A percentile compares a stretch with the other conserved stretches of the same genome.
Evolutionary conservation across 2,113 vertebrate species (phyloP).

Genomic region (Eptesicus fuscus): DNA sequence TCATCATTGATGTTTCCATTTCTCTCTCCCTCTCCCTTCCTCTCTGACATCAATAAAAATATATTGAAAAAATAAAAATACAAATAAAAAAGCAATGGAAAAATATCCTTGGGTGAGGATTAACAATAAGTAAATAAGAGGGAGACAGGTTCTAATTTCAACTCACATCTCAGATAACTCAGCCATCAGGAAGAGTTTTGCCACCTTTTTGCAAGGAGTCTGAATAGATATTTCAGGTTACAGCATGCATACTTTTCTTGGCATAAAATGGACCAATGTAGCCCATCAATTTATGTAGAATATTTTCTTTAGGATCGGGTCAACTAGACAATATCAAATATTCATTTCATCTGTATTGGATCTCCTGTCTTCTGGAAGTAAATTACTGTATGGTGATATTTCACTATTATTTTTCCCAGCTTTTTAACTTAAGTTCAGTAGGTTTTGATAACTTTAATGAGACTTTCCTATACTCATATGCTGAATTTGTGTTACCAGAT

Average conservation of each 20-base stretch:
- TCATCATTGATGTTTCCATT: no score
- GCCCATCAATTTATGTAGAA: not conserved
- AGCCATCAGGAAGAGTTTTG: not conserved
- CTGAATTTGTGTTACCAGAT: constrained; percentile 36
- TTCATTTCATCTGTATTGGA: not conserved
- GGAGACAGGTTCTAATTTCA: not conserved
- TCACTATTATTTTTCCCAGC: not conserved
- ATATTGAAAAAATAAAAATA: no score
- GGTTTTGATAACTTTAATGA: constrained; percentile 6
- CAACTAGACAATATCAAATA: constrained; percentile 4
- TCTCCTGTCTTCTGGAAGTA: constrained; percentile 41
- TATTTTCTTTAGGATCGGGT: constrained; percentile 5
- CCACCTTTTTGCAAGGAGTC: not conserved
- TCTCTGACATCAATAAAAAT: no score
- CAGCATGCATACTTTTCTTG: not conserved
- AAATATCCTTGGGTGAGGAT: no score
- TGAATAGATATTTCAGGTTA: not conserved
- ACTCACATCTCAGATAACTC: not conserved
- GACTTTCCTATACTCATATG: not conserved
- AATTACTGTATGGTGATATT: constrained; percentile 24
- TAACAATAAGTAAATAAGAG: no score
- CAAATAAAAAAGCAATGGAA: no score
- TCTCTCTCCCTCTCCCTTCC: no score
- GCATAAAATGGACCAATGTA: not conserved
- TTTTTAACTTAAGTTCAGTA: not conserved